These are phyloP conservation scores for Brachionus manjavacas DNA, from an alignment of 1,140 invertebrate species.

Conservation along the genomic window DNA sequence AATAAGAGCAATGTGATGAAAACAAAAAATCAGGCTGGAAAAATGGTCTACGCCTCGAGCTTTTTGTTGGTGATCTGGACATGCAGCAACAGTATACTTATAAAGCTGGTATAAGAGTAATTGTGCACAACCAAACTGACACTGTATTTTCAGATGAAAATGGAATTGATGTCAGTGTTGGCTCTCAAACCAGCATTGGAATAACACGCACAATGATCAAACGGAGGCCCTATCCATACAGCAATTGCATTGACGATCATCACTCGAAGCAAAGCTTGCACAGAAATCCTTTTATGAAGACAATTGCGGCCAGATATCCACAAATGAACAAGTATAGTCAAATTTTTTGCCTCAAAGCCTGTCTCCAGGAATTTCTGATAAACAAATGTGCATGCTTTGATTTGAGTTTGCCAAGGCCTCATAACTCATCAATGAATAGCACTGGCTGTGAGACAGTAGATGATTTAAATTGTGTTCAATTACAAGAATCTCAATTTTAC, in stretches of 20 bases:
- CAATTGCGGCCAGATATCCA: not conserved
- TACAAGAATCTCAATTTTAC: not conserved
- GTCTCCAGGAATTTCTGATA: not conserved
- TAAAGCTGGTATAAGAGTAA: not conserved
- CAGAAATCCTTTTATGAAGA: not conserved
- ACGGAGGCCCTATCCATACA: not conserved
- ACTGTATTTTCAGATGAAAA: not conserved
- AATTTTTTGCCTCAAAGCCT: not conserved
- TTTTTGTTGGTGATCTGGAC: not conserved
- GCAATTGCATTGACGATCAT: not conserved
- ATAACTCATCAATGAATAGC: not conserved
- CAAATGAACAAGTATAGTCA: not conserved
- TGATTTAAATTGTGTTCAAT: not conserved
- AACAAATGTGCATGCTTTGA: not conserved
- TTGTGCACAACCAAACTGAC: constrained; percentile 26
- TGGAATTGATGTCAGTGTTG: constrained; percentile 10
- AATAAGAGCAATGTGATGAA: not conserved
- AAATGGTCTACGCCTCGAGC: not conserved
- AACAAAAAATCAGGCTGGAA: not conserved
- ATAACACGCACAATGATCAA: not conserved
- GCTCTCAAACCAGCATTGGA: not conserved
- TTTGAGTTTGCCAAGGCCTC: not conserved
- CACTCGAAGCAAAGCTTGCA: not conserved
- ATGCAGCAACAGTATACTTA: not conserved
- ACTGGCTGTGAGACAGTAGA: not conserved